These are phyloP conservation scores for Macrotrachela quadricornifera DNA, from an alignment of 1,140 invertebrate species.

Conservation along the genomic window DNA sequence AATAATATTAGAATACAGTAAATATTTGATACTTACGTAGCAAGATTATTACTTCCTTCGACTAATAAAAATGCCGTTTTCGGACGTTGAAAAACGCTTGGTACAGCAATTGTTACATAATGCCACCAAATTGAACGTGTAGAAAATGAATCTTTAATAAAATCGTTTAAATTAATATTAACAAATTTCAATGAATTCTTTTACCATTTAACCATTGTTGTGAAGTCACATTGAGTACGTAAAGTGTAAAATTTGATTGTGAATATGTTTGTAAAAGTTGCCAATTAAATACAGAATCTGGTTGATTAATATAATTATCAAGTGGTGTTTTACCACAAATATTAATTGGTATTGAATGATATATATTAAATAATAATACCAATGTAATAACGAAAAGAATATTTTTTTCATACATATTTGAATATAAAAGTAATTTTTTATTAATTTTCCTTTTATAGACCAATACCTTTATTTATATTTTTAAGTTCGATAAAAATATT, in stretches of 20 bases:
- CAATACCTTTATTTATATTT: too few relatives aligned
- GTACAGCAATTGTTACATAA: slow-evolving; percentile 16
- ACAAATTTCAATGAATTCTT: too few relatives aligned
- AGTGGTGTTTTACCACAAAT: too few relatives aligned
- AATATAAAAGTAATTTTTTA: too few relatives aligned
- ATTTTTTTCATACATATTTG: too few relatives aligned
- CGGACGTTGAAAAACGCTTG: slow-evolving; percentile 12
- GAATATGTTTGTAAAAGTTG: slow-evolving; percentile 10
- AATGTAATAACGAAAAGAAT: too few relatives aligned
- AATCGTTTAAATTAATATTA: slow-evolving; percentile 8
- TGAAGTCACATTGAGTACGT: slow-evolving; percentile 19
- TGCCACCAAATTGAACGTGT: slow-evolving; percentile 20
- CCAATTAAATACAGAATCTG: slow-evolving; percentile 3
- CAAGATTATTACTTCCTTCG: slow-evolving; percentile 18
- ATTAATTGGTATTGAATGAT: too few relatives aligned
- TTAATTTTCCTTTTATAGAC: too few relatives aligned
- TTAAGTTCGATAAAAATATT: too few relatives aligned
- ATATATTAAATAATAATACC: too few relatives aligned
- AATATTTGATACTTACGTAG: not conserved
- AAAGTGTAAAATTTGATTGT: slow-evolving; percentile 14
- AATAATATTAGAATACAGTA: not conserved
- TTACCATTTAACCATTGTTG: slow-evolving; percentile 19
- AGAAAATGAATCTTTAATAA: too few relatives aligned
- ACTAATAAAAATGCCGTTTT: slow-evolving; percentile 17
- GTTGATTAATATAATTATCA: slow-evolving; percentile 9